Base-by-base conservation (phyloP, 1,140 invertebrate genomes). In the Drosophila tsacasi region DNA sequence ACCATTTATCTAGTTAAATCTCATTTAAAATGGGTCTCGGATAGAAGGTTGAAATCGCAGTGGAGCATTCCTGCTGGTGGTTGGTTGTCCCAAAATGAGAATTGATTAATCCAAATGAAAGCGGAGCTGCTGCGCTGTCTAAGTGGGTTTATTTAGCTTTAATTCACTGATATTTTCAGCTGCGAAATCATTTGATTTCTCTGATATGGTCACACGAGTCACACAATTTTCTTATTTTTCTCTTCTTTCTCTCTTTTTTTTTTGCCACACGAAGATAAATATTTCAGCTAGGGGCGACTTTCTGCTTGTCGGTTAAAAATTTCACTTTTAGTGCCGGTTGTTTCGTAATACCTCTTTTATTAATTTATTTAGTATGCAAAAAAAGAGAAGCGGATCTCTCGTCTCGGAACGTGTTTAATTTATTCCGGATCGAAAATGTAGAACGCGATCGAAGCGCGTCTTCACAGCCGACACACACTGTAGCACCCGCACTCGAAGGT, bases 1-100 rank as follows among this genome's bases (percentile, higher is more conserved):
- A 87, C 84, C 84, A 87, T 87, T 87, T 87, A 87, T 87, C 84
- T 87, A 87, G 81, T 87, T 87, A 83, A 73, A 87, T 87, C 77
- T 89, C 84, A 87, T 87, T 87, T 64, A 90, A 81, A 89, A 78
- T 81, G 58, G 77, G 77, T 84, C 84, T 79, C 77, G 73, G 78
- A 21, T 73, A 81, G 77, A 82, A 82, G 65, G 68, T 83, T 10
- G 47, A 58, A 64, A 57, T 68, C 58, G 67, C 44, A 57, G 50
- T 64, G 44, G 35, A 40, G 64, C 69, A 67, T 52, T 54, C 54
- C 59, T 58, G 64, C 40, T 69, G 67, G 66, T 69, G 67, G 66
- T 44, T 44, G 61, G 37, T 54, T 32, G 37, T 44, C 46, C 60
- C 52, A 59, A 66, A 64, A 49, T 52, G 19, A 81, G 64, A 76